phyloP scores from a whole-genome alignment of 2,113 vertebrate species.

The Ctenodactylus gundi region DNA sequence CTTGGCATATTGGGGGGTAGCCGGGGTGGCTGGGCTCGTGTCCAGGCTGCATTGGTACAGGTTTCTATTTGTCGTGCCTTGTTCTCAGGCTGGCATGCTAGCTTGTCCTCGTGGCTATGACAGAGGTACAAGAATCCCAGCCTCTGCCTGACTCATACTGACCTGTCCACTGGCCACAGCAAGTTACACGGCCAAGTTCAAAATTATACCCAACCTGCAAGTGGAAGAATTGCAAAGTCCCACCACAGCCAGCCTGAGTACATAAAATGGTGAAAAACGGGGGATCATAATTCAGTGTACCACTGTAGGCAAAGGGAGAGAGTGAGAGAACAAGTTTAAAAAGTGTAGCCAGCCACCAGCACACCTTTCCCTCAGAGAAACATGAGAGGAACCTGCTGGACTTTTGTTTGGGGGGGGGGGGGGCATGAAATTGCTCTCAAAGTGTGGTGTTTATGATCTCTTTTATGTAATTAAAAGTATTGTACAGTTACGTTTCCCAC shows the following conservation, averaged over 20 bases:
- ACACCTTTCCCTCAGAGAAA: not conserved
- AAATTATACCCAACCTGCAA: not conserved
- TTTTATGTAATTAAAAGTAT: not conserved
- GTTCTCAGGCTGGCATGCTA: not conserved
- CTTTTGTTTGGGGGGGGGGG: not conserved
- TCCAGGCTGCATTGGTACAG: not conserved
- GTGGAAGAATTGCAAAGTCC: not conserved
- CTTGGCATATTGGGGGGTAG: not conserved
- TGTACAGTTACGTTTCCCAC: not conserved
- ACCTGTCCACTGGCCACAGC: not conserved
- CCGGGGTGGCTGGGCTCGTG: not conserved
- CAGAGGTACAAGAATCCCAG: not conserved
- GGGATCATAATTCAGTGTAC: not conserved
- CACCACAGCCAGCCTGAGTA: no score
- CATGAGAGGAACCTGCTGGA: not conserved
- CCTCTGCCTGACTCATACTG: not conserved
- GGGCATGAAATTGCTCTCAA: not conserved
- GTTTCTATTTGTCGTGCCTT: not conserved
- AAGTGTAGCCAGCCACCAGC: not conserved
- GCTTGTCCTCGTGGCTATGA: not conserved
- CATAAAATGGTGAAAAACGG: not conserved
- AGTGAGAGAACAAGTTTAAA: not conserved
- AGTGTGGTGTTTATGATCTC: not conserved
- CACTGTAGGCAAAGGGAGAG: not conserved
- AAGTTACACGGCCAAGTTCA: not conserved